Evolutionary conservation across 2,888 invertebrate genomes (phyloP).

Genomic region (Agonopterix arenella): DNA sequence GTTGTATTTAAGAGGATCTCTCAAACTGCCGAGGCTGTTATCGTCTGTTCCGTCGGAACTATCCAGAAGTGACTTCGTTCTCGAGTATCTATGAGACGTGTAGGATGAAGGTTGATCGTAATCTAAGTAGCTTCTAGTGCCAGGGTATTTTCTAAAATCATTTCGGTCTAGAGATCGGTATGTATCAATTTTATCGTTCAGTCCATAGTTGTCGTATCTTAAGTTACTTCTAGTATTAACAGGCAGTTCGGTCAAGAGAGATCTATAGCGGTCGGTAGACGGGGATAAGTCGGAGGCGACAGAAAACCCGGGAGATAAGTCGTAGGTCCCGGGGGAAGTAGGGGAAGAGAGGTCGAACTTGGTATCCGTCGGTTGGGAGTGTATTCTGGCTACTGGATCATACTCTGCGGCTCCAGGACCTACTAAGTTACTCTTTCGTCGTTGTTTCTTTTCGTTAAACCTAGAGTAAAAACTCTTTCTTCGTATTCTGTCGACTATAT

Average conservation of each 20-base stretch:
- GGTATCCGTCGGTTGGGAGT: conserved; percentile 45
- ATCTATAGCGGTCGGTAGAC: conserved; percentile 62
- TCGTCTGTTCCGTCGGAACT: conserved; percentile 53
- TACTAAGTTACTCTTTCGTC: conserved; percentile 81
- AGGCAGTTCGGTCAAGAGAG: conserved; percentile 53
- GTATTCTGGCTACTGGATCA: conserved; percentile 64
- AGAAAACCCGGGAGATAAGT: conserved; percentile 59
- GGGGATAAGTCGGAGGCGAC: conserved; percentile 58
- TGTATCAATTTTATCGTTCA: conserved; percentile 63
- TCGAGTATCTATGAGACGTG: conserved; percentile 54
- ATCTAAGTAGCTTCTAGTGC: conserved; percentile 55
- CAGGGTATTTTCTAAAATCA: conserved; percentile 63
- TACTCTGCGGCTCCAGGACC: conserved; percentile 79
- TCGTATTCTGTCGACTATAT: conserved; percentile 90
- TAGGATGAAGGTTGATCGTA: conserved; percentile 61
- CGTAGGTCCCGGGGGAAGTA: conserved; percentile 54
- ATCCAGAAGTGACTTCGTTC: conserved; percentile 66
- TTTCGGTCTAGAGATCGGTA: conserved; percentile 69
- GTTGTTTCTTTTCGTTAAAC: conserved; percentile 89
- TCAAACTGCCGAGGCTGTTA: conserved; percentile 36
- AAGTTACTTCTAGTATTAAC: conserved; percentile 44
- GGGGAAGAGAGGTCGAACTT: conserved; percentile 54
- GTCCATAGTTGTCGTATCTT: conserved; percentile 55
- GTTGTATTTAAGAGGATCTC: conserved; percentile 62
- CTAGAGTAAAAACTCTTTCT: conserved; percentile 93